phyloP scores from a whole-genome alignment of 2,113 vertebrate species.

The Callionymus lyra region DNA sequence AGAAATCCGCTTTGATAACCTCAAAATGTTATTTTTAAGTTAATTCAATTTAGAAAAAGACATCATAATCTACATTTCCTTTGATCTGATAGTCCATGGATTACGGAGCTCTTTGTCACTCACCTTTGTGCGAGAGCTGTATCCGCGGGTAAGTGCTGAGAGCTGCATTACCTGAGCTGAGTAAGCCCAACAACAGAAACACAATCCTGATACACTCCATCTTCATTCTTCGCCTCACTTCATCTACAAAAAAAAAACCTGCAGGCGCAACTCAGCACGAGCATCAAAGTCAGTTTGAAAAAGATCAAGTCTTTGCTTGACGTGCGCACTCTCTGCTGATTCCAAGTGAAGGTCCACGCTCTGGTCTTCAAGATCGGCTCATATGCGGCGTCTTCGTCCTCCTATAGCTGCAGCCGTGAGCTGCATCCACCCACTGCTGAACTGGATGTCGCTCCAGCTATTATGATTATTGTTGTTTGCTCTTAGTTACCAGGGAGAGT shows the following conservation, averaged over 20 bases:
- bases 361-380: constrained; percentile 17
- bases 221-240: constrained; percentile 1
- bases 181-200: constrained; percentile 26
- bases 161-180: constrained; percentile 26
- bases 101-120: constrained; percentile 1
- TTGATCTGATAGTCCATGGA: not conserved
- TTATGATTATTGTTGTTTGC: constrained; percentile 48
- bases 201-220: constrained; percentile 18
- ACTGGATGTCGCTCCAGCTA: constrained; percentile 46
- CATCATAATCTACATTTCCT: not conserved
- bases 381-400: constrained; percentile 34
- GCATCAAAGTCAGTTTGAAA: constrained; percentile 12
- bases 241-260: constrained; percentile 14
- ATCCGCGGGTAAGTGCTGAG: constrained; percentile 53
- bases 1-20: too few species aligned
- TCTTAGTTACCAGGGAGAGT: constrained; percentile 54
- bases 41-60: too few species aligned
- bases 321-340: not conserved
- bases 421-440: constrained; percentile 59
- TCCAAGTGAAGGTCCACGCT: constrained; percentile 23
- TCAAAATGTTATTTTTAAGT: too few species aligned
- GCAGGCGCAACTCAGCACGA: constrained; percentile 13
- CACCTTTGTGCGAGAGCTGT: constrained; percentile 59
- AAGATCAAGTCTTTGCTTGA: too few species aligned
- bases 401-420: constrained; percentile 46